Evolutionary conservation across 2,888 invertebrate species (phyloP).

Genomic region (Micoletzkya japonica): DNA sequence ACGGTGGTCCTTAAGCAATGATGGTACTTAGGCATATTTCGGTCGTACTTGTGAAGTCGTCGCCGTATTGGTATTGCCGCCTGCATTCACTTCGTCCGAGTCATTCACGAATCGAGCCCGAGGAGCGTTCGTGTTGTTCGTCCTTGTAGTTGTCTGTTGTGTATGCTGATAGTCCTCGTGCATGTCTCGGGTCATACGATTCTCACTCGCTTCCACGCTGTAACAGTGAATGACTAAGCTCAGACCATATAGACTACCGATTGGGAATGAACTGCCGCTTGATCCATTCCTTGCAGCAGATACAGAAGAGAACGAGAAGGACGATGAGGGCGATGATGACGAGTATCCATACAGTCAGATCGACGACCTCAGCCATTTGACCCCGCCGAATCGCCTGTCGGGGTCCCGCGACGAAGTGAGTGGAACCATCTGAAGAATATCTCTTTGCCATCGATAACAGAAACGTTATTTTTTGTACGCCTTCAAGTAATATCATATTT

Average conservation of each 20-base stretch:
- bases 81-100: too few species aligned
- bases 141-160: not conserved
- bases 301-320: slow-evolving; percentile 31
- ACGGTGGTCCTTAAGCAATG: too few species aligned
- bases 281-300: slow-evolving; percentile 30
- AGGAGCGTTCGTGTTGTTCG: not conserved
- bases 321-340: slow-evolving; percentile 30
- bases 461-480: too few species aligned
- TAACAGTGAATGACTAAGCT: not conserved
- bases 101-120: too few species aligned
- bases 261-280: slow-evolving; percentile 3
- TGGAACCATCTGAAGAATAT: slow-evolving; percentile 30
- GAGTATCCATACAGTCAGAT: slow-evolving; percentile 32
- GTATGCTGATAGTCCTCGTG: slow-evolving; percentile 14
- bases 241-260: not conserved
- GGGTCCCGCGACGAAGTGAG: slow-evolving; percentile 23
- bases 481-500: not conserved
- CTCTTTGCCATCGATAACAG: not conserved
- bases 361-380: slow-evolving; percentile 19
- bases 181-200: slow-evolving; percentile 12
- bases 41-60: too few species aligned
- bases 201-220: slow-evolving; percentile 14
- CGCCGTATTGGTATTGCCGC: too few species aligned
- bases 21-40: too few species aligned
- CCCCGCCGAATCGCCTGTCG: slow-evolving; percentile 26